Evolutionary conservation across 2,888 invertebrate species (phyloP).

Genomic region (Agriotes lineatus): DNA sequence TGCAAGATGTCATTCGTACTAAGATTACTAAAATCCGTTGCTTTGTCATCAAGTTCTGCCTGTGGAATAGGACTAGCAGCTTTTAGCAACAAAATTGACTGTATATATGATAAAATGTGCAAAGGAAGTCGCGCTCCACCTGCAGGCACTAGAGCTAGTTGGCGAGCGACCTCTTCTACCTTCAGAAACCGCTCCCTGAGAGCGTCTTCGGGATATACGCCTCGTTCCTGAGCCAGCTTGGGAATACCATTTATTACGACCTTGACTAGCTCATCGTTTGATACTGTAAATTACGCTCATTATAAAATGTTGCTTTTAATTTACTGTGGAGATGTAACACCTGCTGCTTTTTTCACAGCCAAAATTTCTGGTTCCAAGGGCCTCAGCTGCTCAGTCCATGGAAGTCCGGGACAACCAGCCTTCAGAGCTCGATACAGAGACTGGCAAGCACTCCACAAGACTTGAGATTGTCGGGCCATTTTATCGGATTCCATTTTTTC

Average conservation of each 20-base stretch:
- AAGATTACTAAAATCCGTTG: constrained; percentile 78
- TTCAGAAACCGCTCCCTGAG: constrained; percentile 87
- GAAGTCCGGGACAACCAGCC: constrained; percentile 70
- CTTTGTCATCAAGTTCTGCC: constrained; percentile 79
- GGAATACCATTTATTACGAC: constrained; percentile 85
- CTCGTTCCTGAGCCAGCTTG: constrained; percentile 79
- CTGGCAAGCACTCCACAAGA: constrained; percentile 95
- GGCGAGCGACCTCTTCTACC: constrained; percentile 83
- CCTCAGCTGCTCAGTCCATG: constrained; percentile 71
- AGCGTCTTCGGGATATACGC: constrained; percentile 90
- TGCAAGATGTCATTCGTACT: constrained; percentile 91
- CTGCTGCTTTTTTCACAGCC: constrained; percentile 81
- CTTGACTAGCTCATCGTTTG: constrained; percentile 83
- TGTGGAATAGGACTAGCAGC: constrained; percentile 77
- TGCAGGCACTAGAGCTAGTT: constrained; percentile 89
- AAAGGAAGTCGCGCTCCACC: constrained; percentile 87
- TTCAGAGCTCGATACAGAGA: constrained; percentile 84
- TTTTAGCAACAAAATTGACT: constrained; percentile 85
- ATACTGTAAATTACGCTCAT: constrained; percentile 65
- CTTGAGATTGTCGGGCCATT: constrained; percentile 84
- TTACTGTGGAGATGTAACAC: too few relatives aligned
- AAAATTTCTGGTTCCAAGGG: constrained; percentile 77
- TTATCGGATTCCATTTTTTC: constrained; percentile 81
- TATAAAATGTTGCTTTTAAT: too few relatives aligned
- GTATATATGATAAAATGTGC: constrained; percentile 89